Percentiles rank a stretch among this genome's conserved stretches.
phyloP scores from a whole-genome alignment of 2,888 invertebrate genomes.

The Pimpla rufipes region DNA sequence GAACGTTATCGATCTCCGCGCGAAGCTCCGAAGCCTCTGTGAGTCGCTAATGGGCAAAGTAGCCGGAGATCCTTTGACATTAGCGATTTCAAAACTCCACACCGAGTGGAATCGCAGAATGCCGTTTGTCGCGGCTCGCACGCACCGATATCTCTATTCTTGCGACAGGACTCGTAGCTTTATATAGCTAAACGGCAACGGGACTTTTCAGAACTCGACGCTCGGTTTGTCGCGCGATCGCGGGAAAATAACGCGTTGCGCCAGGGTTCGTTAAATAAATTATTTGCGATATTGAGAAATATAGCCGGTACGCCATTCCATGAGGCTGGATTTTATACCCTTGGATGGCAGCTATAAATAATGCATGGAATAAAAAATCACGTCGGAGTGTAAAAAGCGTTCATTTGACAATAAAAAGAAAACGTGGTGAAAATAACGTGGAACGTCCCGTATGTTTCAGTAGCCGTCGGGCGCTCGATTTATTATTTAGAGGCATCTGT shows the following conservation, averaged over 20 bases:
- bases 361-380: no score
- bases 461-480: not conserved
- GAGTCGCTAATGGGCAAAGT: not conserved
- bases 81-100: not conserved
- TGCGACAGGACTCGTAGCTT: not conserved
- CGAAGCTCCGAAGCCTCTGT: slow-evolving; percentile 10
- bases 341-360: no score
- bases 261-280: not conserved
- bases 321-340: no score
- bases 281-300: no score
- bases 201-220: not conserved
- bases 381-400: no score
- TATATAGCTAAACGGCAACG: not conserved
- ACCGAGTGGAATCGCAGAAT: not conserved
- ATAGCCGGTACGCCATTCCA: no score
- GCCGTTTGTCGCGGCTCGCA: no score
- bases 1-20: not conserved
- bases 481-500: not conserved
- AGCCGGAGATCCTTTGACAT: not conserved
- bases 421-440: not conserved
- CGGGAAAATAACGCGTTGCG: not conserved
- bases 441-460: not conserved
- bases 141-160: not conserved
- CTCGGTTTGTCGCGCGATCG: not conserved
- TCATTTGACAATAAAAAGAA: not conserved